These are phyloP conservation scores for Gymnarchus niloticus DNA, from an alignment of 2,113 vertebrate genomes.

Conservation along the genomic window DNA sequence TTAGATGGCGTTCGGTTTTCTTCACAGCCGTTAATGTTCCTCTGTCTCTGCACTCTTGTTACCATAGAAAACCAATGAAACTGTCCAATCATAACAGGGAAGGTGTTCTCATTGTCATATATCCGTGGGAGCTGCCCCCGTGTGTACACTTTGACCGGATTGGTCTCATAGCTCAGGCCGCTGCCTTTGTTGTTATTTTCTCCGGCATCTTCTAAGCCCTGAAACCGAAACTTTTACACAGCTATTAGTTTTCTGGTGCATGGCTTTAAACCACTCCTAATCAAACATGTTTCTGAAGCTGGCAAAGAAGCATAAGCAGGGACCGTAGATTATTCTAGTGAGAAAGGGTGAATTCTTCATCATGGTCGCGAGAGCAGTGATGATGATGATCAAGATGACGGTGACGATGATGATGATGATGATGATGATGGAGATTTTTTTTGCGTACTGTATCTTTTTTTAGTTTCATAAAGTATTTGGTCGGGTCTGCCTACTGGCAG, in stretches of 20 bases:
- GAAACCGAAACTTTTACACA: not conserved
- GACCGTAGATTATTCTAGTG: not conserved
- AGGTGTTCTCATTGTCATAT: not conserved
- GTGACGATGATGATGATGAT: not conserved
- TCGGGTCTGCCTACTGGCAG: no score
- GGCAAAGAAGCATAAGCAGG: not conserved
- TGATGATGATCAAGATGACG: not conserved
- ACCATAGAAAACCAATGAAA: conserved; percentile 2
- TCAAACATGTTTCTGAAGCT: not conserved
- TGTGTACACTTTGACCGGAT: not conserved
- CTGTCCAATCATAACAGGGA: not conserved
- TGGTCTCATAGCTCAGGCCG: not conserved
- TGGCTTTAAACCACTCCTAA: not conserved
- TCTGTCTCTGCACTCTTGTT: not conserved
- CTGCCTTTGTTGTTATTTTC: not conserved
- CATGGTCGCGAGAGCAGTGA: no score
- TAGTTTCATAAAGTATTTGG: no score
- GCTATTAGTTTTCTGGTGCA: not conserved
- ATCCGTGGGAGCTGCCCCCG: not conserved
- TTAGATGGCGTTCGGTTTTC: not conserved
- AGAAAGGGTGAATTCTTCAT: not conserved
- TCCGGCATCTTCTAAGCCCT: not conserved
- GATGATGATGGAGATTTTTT: no score
- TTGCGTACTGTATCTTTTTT: not conserved
- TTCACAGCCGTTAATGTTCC: not conserved